Percentiles rank a stretch among this genome's conserved stretches.
Evolutionary conservation across 2,113 vertebrate genomes (phyloP).

Genomic region (Typhlomys cinereus): DNA sequence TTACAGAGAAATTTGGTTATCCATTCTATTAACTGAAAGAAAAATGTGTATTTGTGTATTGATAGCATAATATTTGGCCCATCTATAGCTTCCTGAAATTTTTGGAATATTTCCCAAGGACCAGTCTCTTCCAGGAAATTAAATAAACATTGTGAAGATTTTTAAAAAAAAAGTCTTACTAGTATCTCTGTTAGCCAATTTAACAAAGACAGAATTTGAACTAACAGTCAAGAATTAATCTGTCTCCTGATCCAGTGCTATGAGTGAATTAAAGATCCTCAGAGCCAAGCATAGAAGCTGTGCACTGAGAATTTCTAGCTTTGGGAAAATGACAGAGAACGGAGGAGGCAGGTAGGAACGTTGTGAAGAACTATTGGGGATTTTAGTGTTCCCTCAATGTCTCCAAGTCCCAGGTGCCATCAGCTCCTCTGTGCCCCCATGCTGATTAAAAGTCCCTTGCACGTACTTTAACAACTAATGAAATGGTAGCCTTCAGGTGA

Average conservation of each 20-base stretch:
- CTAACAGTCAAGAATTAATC: slow-evolving; percentile 28
- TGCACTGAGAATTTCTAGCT: background rate
- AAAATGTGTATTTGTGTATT: background rate
- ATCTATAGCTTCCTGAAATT: background rate
- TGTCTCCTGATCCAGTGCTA: background rate
- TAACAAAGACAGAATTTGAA: slow-evolving; percentile 10
- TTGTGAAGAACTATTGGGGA: background rate
- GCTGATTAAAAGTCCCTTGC: slow-evolving; percentile 30
- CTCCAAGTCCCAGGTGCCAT: background rate
- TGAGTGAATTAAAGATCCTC: slow-evolving; percentile 1
- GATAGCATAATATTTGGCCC: background rate
- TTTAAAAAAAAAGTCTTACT: background rate
- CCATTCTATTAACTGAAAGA: background rate
- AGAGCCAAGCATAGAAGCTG: background rate
- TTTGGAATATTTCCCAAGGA: background rate
- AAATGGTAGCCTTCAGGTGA: background rate
- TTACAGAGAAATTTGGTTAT: background rate
- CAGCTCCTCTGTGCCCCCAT: background rate
- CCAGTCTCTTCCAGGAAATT: slow-evolving; percentile 2
- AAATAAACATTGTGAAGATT: slow-evolving; percentile 10
- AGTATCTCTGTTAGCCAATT: background rate
- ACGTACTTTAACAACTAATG: slow-evolving; percentile 18
- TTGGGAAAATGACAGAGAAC: background rate
- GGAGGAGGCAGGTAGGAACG: background rate
- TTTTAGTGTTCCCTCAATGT: background rate